Evolutionary conservation across 2,113 vertebrate species (phyloP).

Genomic region (Gymnocephalus cernua): DNA sequence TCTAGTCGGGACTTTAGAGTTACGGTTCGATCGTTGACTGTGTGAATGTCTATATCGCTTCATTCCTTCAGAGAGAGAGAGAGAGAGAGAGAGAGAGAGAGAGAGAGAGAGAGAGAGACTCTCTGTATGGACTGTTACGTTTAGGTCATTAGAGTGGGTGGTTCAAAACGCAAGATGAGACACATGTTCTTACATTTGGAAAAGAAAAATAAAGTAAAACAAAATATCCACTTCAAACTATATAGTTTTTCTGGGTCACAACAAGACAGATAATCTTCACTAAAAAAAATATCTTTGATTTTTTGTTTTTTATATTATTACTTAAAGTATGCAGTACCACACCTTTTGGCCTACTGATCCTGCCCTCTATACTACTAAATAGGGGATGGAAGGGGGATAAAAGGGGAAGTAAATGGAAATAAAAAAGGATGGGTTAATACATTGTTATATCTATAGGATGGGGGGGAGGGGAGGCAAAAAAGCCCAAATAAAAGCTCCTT

Average conservation of each 20-base stretch:
- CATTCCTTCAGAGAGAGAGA: conserved; percentile 57
- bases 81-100: background rate
- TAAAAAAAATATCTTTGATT: conserved; percentile 73
- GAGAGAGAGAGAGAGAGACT: background rate
- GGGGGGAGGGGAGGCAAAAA: conserved; percentile 42
- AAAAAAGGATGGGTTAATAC: conserved; percentile 74
- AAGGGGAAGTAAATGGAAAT: conserved; percentile 66
- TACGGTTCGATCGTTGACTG: conserved; percentile 23
- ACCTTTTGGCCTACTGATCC: conserved; percentile 82
- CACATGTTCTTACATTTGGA: conserved; percentile 76
- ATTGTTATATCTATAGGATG: conserved; percentile 73
- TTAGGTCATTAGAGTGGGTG: conserved; percentile 61
- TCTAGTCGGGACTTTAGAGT: conserved; percentile 28
- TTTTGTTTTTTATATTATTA: conserved; percentile 78
- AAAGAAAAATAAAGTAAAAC: conserved; percentile 71
- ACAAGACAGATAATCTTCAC: conserved; percentile 78
- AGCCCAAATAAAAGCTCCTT: conserved; percentile 83
- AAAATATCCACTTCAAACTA: conserved; percentile 86
- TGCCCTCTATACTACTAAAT: conserved; percentile 78
- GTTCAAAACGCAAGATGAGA: conserved; percentile 62
- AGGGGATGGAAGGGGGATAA: conserved; percentile 59
- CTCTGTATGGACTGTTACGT: conserved; percentile 46
- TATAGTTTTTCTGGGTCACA: conserved; percentile 80
- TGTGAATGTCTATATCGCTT: conserved; percentile 43
- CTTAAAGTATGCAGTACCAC: conserved; percentile 83